Evolutionary conservation across 2,113 vertebrate genomes (phyloP), one percentile per base, ranked within the genome.

Genomic region (Trogon melanurus): DNA sequence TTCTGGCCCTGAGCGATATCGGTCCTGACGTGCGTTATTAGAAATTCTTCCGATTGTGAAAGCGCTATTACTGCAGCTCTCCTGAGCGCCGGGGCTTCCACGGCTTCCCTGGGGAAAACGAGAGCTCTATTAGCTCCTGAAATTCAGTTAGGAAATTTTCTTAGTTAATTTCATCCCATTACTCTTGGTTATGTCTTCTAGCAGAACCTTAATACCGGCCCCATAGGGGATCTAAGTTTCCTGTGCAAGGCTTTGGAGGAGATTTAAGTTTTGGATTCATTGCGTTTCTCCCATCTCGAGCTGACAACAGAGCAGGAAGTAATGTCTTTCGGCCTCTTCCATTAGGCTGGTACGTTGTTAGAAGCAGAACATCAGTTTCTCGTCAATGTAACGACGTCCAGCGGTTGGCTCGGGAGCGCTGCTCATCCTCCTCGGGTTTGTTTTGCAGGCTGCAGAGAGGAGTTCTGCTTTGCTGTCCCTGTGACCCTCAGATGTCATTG

Each of bases 131-230:
- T 96, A 96, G 95, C 93, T 93, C 65, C 85, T 96, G 95, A 95
- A 97, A 96, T 97, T 72, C 95, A 96, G 93, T 97, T 96, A 97
- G 95, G 96, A 95, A 94, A 96, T 96, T 97, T 97, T 97, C 90
- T 93, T 91, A 94, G 82, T 96, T 96, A 96, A 96, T 97, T 96
- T 95, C 16, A 96, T 90, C 95, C 96, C 96, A 96, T 96, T 97
- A 97, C 95, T 97, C 96, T 97, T 96, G 92, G 96, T 97, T 95
- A 96, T 71, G 92, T 90, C 92, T 94, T 94, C 92, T 89, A 93
- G 95, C 95, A 96, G 95, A 96, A 81, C 93, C 96, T 92, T 96
- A 94, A 96, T 96, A 84, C 90, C 5, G 0, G 88, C 95, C 93
- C 96, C 96, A 60, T 16, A 86, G 96, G 96, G 91, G 92, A 95